Base-by-base conservation (phyloP, 2,888 invertebrate species). In the Trissolcus brochymenae region DNA sequence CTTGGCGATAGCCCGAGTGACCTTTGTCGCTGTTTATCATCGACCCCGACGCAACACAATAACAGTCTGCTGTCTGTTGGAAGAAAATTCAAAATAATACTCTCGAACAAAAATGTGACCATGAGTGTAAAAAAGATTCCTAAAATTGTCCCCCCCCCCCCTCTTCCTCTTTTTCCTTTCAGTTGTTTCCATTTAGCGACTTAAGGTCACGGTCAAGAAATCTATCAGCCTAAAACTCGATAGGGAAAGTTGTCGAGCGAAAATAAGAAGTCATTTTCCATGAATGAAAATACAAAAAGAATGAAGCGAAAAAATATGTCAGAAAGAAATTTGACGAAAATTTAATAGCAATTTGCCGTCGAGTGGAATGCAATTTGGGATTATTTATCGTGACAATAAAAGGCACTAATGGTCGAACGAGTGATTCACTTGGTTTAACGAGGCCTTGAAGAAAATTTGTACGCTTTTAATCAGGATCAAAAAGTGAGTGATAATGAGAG, bases 11-110 rank as follows among this genome's bases (percentile, higher is more conserved):
- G 49, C 72, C 72, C 59, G 54, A 25, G 51, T 72, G 59, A 64
- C 72, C 72, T 72, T 59, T 72, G 72, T 64, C 57, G 51, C 72
- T 72, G 64, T 72, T 72, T 72, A 72, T 72, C 72, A 54, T 72
- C 64, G 72, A 72, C 72, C 68, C 41, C 72, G 59, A 43, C 17
- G 4, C 35, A 53, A 65, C 21, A 71, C 64, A 72, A 64, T 65
- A 72, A 64, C 59, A 50, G 35, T 49, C 6, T 19, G 35, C 41
- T 4, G 57, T 19, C 57, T n/a, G 13, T 7, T 41, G 50, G 19
- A 17, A 35, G 60, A 19, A 68, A 60, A 57, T 35, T 9, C 29
- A 6, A 16, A 64, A 54, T 54, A 16, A 54, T 29, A 53, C 25
- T 6, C 25, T 9, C 7, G 7, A 35, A 35, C 9, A 35, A 35